Conservation (phyloP, 2,113 vertebrate genomes). For the Columbina picui region DNA sequence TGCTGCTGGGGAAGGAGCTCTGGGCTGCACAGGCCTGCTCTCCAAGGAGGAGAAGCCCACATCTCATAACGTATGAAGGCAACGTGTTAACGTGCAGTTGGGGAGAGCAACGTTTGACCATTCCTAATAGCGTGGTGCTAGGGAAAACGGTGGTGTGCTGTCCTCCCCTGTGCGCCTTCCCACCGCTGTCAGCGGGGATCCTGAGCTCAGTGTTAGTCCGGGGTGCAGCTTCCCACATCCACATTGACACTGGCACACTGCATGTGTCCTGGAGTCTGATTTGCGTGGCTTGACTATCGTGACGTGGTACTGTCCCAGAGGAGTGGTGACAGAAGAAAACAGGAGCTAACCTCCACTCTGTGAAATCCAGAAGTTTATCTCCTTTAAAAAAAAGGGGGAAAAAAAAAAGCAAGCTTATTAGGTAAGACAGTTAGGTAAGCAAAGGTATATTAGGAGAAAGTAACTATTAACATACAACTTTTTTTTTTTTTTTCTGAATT, state of each 20-base stretch:
- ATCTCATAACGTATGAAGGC: background rate
- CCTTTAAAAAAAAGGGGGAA: background rate
- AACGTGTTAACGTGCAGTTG: accelerated
- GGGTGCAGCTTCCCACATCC: background rate
- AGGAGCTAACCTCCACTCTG: accelerated
- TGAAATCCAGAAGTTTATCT: background rate
- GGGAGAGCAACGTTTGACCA: background rate
- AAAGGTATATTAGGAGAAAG: background rate
- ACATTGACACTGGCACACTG: accelerated
- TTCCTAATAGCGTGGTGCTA: background rate
- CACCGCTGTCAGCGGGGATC: accelerated
- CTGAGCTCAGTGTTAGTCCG: background rate
- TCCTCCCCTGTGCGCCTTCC: background rate
- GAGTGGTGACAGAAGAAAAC: background rate
- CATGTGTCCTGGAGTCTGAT: background rate
- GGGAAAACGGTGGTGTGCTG: background rate
- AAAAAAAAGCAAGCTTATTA: background rate
- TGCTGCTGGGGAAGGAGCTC: background rate
- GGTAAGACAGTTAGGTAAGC: background rate
- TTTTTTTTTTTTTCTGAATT: background rate
- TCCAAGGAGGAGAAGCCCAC: background rate
- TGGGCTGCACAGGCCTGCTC: background rate
- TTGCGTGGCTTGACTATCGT: accelerated
- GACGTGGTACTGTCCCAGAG: background rate
- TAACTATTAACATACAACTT: background rate